Conservation (phyloP, 2,888 invertebrate genomes). For the Ophion obscuratus region DNA sequence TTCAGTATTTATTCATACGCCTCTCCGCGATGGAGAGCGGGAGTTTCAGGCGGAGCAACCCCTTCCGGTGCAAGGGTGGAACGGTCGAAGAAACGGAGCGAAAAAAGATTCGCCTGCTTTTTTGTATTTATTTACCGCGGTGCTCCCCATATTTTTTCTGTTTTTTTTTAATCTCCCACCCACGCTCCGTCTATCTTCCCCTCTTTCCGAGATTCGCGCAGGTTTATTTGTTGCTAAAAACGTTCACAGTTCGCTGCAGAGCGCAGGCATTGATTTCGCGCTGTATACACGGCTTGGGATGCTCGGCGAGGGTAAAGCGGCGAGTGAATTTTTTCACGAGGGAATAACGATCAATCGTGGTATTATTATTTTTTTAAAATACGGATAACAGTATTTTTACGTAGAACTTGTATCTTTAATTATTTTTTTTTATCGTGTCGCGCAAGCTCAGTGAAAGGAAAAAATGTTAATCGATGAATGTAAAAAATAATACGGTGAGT, state of each 20-base stretch:
- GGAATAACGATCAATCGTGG: not conserved
- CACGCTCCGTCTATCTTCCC: not conserved
- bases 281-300: not conserved
- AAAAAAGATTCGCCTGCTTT: not conserved
- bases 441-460: no score
- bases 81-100: not conserved
- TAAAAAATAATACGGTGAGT: no score
- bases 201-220: not conserved
- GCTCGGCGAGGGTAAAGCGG: constrained; percentile 16
- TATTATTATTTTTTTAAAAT: not conserved
- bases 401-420: no score
- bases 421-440: no score
- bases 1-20: not conserved
- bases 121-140: not conserved
- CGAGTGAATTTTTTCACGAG: not conserved
- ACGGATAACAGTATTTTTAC: no score
- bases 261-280: constrained; percentile 24
- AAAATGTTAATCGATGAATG: no score
- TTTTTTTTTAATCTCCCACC: not conserved
- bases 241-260: not conserved
- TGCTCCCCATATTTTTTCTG: not conserved
- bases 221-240: not conserved
- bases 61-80: not conserved
- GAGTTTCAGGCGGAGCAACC: not conserved
- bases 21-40: not conserved